Evolutionary conservation across 2,888 invertebrate species (phyloP), one percentile per base, ranked within the genome.

Genomic region (Lepidocyrtoides sp.): DNA sequence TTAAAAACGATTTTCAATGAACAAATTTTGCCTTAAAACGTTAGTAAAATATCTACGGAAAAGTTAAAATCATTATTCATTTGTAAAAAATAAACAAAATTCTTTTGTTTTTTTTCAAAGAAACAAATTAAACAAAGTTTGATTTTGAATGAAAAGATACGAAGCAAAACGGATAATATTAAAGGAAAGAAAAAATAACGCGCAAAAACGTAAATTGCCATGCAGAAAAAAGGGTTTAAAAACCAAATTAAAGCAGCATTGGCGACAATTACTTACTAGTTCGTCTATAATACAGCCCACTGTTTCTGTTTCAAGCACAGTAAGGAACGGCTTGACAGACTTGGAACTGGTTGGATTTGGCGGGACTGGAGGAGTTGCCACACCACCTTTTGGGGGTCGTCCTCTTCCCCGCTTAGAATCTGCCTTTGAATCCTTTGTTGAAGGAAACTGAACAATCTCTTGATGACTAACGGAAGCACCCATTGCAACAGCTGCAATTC

Each of bases 231-330:
- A 1, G 29, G 17, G 36, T n/a, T n/a, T 44, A 72, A 10, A 32
- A 66, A 66, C 1, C 1, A 29, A 66, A 44, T 54, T 57, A 26
- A 57, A 72, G 54, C n/a, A 75, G 0, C n/a, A 20, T 57, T 32
- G 14, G 36, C 36, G 36, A 36, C 36, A 36, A 7, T 26, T n/a
- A 36, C 87, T 89, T 92, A 94, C 94, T 60, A 93, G 86, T 10
- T 94, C 94, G 72, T 94, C 94, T 75, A 94, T 93, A 72, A 94
- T 94, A 29, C 92, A 93, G 32, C 95, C 95, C 26, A 95, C 95
- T 20, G 95, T 95, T 94, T 95, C 95, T 2, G 95, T 95, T 17
- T 95, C 94, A 8, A 95, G 95, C 5, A 93, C 93, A 1, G 91
- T 90, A 72, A 93, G 90, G 17, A 93, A 91, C 2, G 93, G 69